Conservation (phyloP, 2,797 vertebrate species). For the Lagodon rhomboides region DNA sequence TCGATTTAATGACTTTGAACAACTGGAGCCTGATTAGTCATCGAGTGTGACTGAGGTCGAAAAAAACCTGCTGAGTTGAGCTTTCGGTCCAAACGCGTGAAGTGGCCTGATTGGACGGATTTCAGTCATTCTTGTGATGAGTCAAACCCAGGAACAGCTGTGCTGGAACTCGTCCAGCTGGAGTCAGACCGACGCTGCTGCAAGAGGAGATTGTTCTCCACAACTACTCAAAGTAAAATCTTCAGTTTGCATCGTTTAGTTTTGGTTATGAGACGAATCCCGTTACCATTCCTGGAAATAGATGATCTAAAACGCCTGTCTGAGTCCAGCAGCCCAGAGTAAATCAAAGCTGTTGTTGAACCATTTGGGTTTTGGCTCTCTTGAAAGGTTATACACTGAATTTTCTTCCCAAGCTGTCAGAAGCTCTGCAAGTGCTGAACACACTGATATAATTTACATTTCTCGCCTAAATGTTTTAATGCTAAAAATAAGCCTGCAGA, state of each 20-base stretch:
- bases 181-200: not conserved
- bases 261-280: not conserved
- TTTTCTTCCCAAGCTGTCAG: too few species aligned
- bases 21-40: constrained; percentile 22
- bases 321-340: too few species aligned
- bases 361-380: too few species aligned
- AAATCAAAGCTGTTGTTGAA: too few species aligned
- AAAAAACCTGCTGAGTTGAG: constrained; percentile 20
- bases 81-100: constrained; percentile 9
- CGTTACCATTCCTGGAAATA: too few species aligned
- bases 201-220: constrained; percentile 7
- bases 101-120: constrained; percentile 46
- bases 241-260: not conserved
- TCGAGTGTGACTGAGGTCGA: not conserved
- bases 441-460: too few species aligned
- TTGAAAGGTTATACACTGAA: too few species aligned
- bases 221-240: not conserved
- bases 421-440: too few species aligned
- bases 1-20: not conserved
- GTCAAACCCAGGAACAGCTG: constrained; percentile 35
- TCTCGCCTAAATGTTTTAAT: too few species aligned
- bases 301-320: too few species aligned
- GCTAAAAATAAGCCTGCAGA: too few species aligned
- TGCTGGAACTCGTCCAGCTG: constrained; percentile 37
- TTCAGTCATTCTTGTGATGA: constrained; percentile 51